These are phyloP conservation scores for Chymomyza fuscimana DNA, from an alignment of 2,888 invertebrate genomes.

Conservation along the genomic window DNA sequence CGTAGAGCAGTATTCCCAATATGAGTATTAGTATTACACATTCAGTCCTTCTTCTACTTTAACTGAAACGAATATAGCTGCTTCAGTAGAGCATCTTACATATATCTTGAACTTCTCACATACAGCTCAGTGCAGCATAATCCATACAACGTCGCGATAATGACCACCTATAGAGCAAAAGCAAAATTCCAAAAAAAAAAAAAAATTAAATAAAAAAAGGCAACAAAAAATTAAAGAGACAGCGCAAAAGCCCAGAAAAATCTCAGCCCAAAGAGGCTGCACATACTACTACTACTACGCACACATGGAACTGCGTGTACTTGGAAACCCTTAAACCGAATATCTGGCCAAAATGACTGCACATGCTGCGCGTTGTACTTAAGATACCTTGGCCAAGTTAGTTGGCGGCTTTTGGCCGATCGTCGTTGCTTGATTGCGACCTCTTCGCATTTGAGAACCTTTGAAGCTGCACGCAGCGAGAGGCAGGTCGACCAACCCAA, in stretches of 20 bases:
- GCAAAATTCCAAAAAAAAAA: slow-evolving; percentile 43
- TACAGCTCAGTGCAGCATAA: slow-evolving; percentile 32
- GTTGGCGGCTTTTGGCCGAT: slow-evolving; percentile 44
- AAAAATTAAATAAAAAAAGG: background rate
- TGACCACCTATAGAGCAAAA: slow-evolving; percentile 74
- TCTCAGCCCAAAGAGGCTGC: slow-evolving; percentile 45
- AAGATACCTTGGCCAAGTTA: slow-evolving; percentile 31
- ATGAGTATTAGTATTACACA: too few relatives aligned
- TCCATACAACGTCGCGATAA: slow-evolving; percentile 59
- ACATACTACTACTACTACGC: slow-evolving; percentile 3
- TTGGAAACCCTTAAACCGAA: slow-evolving; percentile 40
- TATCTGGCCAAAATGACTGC: slow-evolving; percentile 40
- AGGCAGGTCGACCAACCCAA: slow-evolving; percentile 22
- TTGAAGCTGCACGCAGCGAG: slow-evolving; percentile 55
- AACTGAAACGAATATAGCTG: background rate
- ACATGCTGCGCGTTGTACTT: slow-evolving; percentile 69
- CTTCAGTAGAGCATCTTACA: background rate
- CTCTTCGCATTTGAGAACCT: slow-evolving; percentile 52
- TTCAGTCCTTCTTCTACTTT: background rate
- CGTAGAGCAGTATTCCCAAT: background rate
- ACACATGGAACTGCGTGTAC: background rate
- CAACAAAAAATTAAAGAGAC: slow-evolving; percentile 17
- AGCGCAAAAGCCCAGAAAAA: slow-evolving; percentile 38
- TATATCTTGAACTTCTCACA: slow-evolving; percentile 23
- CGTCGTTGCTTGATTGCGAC: slow-evolving; percentile 62